Evolutionary conservation across 1,140 invertebrate genomes (phyloP).

Genomic region (Drosophila oshimai): DNA sequence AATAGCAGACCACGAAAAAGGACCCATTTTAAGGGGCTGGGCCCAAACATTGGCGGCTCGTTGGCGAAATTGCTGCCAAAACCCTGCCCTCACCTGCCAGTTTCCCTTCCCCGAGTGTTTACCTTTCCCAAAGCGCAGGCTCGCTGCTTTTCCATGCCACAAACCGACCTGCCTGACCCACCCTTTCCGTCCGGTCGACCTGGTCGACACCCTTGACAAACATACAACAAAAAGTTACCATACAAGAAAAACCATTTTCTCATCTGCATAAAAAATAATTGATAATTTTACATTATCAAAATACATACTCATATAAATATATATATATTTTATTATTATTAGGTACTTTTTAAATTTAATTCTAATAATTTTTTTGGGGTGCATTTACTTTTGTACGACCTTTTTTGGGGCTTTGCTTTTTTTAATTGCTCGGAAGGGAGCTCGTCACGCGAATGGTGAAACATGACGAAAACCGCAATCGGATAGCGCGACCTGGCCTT

Average conservation of each 20-base stretch:
- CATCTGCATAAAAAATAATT: too few species aligned
- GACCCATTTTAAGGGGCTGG: slow-evolving; percentile 1
- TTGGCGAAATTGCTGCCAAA: slow-evolving; percentile 37
- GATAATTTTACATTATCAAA: too few species aligned
- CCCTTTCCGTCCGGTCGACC: neutral
- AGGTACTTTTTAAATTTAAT: neutral
- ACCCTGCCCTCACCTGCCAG: neutral
- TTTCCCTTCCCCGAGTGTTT: slow-evolving; percentile 16
- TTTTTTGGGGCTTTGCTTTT: slow-evolving; percentile 81
- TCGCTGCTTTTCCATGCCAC: slow-evolving; percentile 20
- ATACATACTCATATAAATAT: too few species aligned
- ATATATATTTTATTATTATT: neutral
- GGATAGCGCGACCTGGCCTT: slow-evolving; percentile 14
- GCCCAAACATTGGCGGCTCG: slow-evolving; percentile 57
- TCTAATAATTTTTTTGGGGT: neutral
- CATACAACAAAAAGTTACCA: neutral
- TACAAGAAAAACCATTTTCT: neutral
- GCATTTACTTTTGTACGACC: neutral
- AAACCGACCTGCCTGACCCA: neutral
- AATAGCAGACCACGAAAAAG: slow-evolving; percentile 1
- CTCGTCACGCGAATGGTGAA: slow-evolving; percentile 84
- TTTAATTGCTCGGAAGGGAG: slow-evolving; percentile 86
- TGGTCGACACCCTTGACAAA: slow-evolving; percentile 16
- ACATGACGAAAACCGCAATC: slow-evolving; percentile 20
- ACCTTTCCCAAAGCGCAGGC: slow-evolving; percentile 42